phyloP scores from a whole-genome alignment of 2,797 vertebrate species.

The Merluccius polli region DNA sequence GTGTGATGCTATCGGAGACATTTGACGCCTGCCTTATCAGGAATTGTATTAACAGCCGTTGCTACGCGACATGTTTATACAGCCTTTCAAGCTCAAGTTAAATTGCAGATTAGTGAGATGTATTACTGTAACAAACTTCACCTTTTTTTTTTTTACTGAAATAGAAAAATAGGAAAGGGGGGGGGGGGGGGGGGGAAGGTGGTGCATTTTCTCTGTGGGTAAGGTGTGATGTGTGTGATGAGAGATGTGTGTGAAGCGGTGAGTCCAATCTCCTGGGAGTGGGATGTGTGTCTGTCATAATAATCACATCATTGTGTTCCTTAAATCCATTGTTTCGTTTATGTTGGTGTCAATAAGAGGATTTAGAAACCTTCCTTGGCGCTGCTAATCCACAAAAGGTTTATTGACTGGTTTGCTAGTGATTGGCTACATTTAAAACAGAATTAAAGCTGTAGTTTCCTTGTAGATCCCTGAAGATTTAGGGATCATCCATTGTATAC shows the following conservation, averaged over 20 bases:
- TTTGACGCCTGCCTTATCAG: conserved; percentile 59
- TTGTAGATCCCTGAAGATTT: neutral
- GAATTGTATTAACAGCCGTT: conserved; percentile 53
- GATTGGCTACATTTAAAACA: too few relatives aligned
- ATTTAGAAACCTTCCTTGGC: neutral
- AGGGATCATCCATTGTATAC: too few relatives aligned
- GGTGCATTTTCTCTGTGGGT: conserved; percentile 23
- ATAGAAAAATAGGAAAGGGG: conserved; percentile 24
- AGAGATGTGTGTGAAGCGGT: neutral
- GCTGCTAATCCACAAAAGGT: neutral
- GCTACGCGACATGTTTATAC: conserved; percentile 38
- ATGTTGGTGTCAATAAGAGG: neutral
- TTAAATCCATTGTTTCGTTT: neutral
- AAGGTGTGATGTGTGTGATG: neutral
- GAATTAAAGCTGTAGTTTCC: neutral
- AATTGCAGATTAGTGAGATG: conserved; percentile 44
- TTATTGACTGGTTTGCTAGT: too few relatives aligned
- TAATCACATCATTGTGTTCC: neutral
- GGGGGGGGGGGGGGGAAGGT: conserved; percentile 11
- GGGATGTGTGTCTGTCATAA: neutral
- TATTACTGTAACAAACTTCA: conserved; percentile 22
- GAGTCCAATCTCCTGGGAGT: neutral
- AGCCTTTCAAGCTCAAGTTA: conserved; percentile 56
- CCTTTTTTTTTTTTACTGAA: conserved; percentile 35
- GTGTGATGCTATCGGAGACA: conserved; percentile 54